phyloP scores from a whole-genome alignment of 2,888 invertebrate genomes.

The Standfussiana lucernea region DNA sequence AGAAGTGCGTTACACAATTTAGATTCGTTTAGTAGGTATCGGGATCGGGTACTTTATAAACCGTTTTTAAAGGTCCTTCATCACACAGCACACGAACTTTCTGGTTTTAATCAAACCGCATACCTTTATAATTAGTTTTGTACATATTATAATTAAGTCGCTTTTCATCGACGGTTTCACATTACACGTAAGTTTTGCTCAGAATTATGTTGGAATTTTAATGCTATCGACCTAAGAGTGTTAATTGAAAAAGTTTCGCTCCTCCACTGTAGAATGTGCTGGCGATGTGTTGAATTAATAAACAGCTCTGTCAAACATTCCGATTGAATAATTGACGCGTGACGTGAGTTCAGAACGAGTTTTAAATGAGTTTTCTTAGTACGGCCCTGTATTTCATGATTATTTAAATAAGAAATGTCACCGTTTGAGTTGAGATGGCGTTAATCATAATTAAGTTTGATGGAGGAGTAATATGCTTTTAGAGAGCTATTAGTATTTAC shows the following conservation, averaged over 20 bases:
- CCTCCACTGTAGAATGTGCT: slow-evolving; percentile 76
- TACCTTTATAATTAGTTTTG: slow-evolving; percentile 53
- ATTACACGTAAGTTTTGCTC: slow-evolving; percentile 72
- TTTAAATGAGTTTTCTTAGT: slow-evolving; percentile 77
- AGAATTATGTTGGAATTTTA: slow-evolving; percentile 86
- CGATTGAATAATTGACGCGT: slow-evolving; percentile 82
- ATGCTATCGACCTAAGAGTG: slow-evolving; percentile 81
- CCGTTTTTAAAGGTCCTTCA: neutral
- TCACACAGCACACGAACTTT: slow-evolving; percentile 16
- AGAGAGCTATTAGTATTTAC: slow-evolving; percentile 6
- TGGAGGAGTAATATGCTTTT: slow-evolving; percentile 25
- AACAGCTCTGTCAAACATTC: slow-evolving; percentile 81
- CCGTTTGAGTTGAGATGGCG: slow-evolving; percentile 34
- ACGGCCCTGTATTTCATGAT: slow-evolving; percentile 54
- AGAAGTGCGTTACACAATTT: neutral
- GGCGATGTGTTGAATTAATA: slow-evolving; percentile 85
- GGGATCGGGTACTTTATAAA: neutral
- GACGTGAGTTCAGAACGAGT: slow-evolving; percentile 70
- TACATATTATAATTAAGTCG: slow-evolving; percentile 68
- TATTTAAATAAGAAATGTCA: slow-evolving; percentile 65
- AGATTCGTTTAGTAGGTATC: neutral
- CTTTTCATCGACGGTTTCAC: slow-evolving; percentile 67
- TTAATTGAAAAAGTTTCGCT: slow-evolving; percentile 88
- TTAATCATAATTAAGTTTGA: slow-evolving; percentile 54
- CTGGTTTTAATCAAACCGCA: slow-evolving; percentile 19